These are phyloP conservation scores for Monoplex corrugatus DNA, from an alignment of 2,888 invertebrate genomes.

Conservation along the genomic window DNA sequence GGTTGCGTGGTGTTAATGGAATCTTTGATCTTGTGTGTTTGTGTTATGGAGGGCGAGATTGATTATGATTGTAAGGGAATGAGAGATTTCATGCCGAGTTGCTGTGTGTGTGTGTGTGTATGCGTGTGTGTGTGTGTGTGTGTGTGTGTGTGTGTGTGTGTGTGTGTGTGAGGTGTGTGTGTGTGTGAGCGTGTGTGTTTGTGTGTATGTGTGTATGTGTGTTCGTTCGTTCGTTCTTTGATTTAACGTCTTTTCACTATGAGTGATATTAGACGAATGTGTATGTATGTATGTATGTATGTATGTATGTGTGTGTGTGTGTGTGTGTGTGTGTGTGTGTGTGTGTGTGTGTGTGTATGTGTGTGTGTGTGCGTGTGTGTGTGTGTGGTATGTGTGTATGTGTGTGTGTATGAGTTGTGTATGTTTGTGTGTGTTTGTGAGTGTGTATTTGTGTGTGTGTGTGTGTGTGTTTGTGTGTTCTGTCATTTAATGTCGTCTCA, in stretches of 20 bases:
- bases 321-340: neutral
- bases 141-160: neutral
- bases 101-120: neutral
- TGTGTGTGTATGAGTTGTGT: neutral
- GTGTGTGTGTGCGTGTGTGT: neutral
- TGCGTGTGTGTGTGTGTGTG: neutral
- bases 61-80: no score
- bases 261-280: no score
- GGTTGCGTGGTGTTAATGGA: no score
- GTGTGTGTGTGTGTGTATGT: conserved; percentile 8
- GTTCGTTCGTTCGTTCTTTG: no score
- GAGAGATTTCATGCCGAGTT: no score
- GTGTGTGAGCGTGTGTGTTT: no score
- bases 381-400: neutral
- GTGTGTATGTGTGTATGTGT: conserved; percentile 14
- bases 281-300: neutral
- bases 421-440: neutral
- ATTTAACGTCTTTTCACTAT: no score
- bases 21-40: no score
- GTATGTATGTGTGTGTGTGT: neutral
- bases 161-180: neutral
- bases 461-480: neutral
- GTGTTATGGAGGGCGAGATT: no score
- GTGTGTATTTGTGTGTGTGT: neutral
- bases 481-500: no score